Conservation (phyloP, 2,113 vertebrate genomes). For the Lepidothrix coronata region DNA sequence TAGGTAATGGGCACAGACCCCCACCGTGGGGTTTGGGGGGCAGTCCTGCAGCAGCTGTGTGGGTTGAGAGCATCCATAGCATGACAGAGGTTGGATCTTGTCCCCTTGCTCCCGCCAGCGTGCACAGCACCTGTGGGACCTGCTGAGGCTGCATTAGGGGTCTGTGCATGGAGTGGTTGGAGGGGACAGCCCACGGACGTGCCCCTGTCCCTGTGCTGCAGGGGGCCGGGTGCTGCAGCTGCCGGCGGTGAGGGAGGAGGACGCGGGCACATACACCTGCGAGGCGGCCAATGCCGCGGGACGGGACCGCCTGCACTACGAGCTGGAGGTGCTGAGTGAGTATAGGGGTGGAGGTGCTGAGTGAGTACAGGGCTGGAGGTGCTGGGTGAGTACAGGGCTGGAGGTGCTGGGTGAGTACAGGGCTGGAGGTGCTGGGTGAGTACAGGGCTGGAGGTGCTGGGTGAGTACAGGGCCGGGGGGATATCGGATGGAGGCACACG, state of each 20-base stretch:
- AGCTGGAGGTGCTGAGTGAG: constrained; percentile 86
- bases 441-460: no score
- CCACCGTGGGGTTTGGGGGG: background rate
- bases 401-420: background rate
- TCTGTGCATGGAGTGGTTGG: accelerated
- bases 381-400: no score
- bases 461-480: background rate
- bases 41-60: background rate
- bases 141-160: accelerated
- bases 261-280: constrained; percentile 85
- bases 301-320: constrained; percentile 84
- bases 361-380: no score
- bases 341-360: background rate
- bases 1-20: constrained; percentile 71
- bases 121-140: accelerated
- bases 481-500: accelerated
- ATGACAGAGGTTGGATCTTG: background rate
- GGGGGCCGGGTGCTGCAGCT: constrained; percentile 89
- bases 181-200: background rate
- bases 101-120: background rate
- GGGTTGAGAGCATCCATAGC: background rate
- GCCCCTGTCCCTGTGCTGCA: background rate
- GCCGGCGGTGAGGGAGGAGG: constrained; percentile 69
- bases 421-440: no score
- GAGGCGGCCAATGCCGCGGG: constrained; percentile 85